Evolutionary conservation across 2,113 vertebrate genomes (phyloP), one percentile per base, ranked within the genome.

Genomic region (Apistogramma diplotaenia): DNA sequence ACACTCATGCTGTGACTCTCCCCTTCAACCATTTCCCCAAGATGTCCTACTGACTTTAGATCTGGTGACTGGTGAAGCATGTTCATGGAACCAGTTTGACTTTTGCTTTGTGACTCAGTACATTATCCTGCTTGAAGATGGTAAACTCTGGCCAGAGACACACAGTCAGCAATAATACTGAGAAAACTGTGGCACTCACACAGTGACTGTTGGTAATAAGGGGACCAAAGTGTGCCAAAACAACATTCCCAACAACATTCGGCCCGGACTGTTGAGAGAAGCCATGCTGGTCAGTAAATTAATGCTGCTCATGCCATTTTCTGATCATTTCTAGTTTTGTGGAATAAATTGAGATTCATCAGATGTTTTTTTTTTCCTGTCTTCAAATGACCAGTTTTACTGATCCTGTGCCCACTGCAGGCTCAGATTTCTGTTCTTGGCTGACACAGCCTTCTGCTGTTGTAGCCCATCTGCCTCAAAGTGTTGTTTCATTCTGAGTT

Each of bases 321-420:
- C 29, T 27, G 70, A 80, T 49, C 70, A 80, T 61, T 57, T 61
- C 31, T 31, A 74, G 56, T 46, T 23, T 74, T 33, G 56, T 19
- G 21, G 49, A 61, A 37, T 53, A 35, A 37, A 80, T 35, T 70
- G 65, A 51, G 25, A 79, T 59, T 73, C 78, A 60, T 72, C 55
- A 37, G 21, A 56, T 5, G 6, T 49, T 70, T 70, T 46, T 46
- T 46, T 18, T 49, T 29, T 12, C 62, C 43, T 70, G 65, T 31
- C 25, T 51, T 70, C 65, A 51, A 51, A 51, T 51, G 25, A 51
- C 25, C 65, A 31, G 18, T 70, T 70, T 70, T 70, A 51, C 65
- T 70, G 65, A 51, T 70, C 65, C 65, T 70, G 65, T 70, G 65
- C 65, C 65, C 25, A 70, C 25, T 70, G 65, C 65, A n/a, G 65